Conservation (phyloP, 2,797 vertebrate species). For the Gorsachius magnificus region DNA sequence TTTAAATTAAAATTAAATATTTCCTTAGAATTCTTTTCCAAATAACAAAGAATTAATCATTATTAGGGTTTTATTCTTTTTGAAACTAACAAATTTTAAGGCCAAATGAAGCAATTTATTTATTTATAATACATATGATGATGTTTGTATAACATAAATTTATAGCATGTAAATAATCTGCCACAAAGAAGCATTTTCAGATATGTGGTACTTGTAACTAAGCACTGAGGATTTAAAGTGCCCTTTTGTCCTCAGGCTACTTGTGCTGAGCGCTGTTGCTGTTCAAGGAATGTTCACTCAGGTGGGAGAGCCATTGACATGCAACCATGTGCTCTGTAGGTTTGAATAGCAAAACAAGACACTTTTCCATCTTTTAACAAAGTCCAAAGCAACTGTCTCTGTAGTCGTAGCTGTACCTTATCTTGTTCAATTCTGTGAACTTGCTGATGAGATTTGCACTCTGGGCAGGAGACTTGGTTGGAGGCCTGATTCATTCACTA, state of each 20-base stretch:
- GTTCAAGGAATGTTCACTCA: background rate
- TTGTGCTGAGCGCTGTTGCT: fast-evolving
- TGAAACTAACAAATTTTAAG: background rate
- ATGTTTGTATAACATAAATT: background rate
- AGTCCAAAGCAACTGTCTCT: background rate
- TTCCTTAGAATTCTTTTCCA: background rate
- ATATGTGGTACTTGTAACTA: background rate
- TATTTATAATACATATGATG: background rate
- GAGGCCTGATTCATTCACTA: background rate
- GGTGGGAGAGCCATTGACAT: background rate
- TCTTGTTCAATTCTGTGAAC: background rate
- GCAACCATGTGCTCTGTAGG: background rate
- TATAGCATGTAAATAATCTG: background rate
- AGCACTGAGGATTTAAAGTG: background rate
- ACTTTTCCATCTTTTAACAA: background rate
- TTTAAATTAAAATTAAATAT: background rate
- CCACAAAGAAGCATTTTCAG: background rate
- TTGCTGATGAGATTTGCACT: background rate
- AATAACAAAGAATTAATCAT: background rate
- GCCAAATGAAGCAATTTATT: background rate
- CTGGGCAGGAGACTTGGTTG: background rate
- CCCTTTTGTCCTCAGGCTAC: background rate
- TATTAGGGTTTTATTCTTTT: background rate
- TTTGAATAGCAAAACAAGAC: background rate
- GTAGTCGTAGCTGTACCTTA: background rate